Percentiles rank a stretch among this genome's conserved stretches.
These are phyloP conservation scores for Boleophthalmus pectinirostris DNA, from an alignment of 2,113 vertebrate species.

Conservation along the genomic window DNA sequence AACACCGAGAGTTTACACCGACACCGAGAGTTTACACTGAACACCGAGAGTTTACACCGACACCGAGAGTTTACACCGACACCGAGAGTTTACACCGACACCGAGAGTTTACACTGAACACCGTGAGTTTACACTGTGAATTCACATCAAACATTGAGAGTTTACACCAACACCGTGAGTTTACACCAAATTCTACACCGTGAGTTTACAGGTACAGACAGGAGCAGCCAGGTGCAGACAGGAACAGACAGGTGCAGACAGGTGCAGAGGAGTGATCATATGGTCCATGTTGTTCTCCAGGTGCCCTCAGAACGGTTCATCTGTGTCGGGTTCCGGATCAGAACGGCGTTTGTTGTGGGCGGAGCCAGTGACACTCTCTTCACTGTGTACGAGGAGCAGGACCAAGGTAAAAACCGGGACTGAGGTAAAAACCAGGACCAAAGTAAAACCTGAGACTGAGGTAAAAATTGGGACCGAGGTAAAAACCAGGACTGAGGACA, in stretches of 20 bases:
- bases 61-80: slow-evolving; percentile 68
- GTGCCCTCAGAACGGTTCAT: slow-evolving; percentile 50
- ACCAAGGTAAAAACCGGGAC: slow-evolving; percentile 44
- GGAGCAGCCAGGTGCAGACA: too few relatives aligned
- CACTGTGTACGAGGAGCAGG: slow-evolving; percentile 55
- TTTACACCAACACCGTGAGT: slow-evolving; percentile 6
- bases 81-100: slow-evolving; percentile 68
- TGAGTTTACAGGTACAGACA: slow-evolving; percentile 63
- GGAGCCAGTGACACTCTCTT: slow-evolving; percentile 38
- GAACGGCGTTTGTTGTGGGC: slow-evolving; percentile 39
- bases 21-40: too few relatives aligned
- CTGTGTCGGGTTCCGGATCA: slow-evolving; percentile 59
- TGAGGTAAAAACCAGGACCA: too few relatives aligned
- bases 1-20: slow-evolving; percentile 73
- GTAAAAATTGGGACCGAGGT: too few relatives aligned
- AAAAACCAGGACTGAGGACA: too few relatives aligned
- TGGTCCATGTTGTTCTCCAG: neutral
- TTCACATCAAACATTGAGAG: too few relatives aligned
- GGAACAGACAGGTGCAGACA: too few relatives aligned
- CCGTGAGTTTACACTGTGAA: slow-evolving; percentile 73
- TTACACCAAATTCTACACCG: too few relatives aligned
- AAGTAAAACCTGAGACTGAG: too few relatives aligned
- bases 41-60: slow-evolving; percentile 72
- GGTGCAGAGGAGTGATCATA: neutral
- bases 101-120: too few relatives aligned